These are phyloP conservation scores for Apis florea DNA, from an alignment of 1,140 invertebrate species.

Conservation along the genomic window DNA sequence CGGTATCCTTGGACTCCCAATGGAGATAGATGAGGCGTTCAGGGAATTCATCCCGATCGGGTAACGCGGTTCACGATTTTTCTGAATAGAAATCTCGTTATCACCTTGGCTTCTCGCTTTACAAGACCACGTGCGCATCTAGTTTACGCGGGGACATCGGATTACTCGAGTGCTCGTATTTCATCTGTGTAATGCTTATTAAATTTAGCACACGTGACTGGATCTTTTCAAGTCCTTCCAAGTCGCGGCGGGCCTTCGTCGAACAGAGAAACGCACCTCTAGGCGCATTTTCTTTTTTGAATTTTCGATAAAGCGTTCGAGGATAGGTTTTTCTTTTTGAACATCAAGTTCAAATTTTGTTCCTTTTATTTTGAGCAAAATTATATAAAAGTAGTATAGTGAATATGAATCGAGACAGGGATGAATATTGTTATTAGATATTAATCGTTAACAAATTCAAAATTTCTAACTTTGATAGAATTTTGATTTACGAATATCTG, in stretches of 20 bases:
- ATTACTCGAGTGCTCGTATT: slow-evolving; percentile 54
- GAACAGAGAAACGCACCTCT: no score
- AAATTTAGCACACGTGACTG: slow-evolving; percentile 44
- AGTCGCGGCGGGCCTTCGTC: neutral
- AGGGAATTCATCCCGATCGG: slow-evolving; percentile 38
- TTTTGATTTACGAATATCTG: no score
- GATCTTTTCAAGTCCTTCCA: neutral
- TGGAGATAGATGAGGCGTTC: neutral
- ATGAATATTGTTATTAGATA: no score
- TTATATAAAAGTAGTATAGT: no score
- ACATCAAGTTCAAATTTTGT: no score
- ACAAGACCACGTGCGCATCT: slow-evolving; percentile 61
- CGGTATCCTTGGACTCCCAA: neutral
- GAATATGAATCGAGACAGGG: no score
- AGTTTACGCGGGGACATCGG: slow-evolving; percentile 53
- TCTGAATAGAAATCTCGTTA: slow-evolving; percentile 56
- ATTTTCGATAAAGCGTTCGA: no score
- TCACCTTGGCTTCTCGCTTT: slow-evolving; percentile 53
- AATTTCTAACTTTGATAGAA: no score
- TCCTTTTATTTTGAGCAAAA: no score
- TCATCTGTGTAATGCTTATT: slow-evolving; percentile 56
- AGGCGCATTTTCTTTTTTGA: no score
- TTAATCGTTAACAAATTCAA: no score
- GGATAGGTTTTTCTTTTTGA: no score
- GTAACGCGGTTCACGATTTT: slow-evolving; percentile 40